Evolutionary conservation across 2,888 invertebrate genomes (phyloP), one percentile per base, ranked within the genome.

Genomic region (Branchipolynoe longqiensis): DNA sequence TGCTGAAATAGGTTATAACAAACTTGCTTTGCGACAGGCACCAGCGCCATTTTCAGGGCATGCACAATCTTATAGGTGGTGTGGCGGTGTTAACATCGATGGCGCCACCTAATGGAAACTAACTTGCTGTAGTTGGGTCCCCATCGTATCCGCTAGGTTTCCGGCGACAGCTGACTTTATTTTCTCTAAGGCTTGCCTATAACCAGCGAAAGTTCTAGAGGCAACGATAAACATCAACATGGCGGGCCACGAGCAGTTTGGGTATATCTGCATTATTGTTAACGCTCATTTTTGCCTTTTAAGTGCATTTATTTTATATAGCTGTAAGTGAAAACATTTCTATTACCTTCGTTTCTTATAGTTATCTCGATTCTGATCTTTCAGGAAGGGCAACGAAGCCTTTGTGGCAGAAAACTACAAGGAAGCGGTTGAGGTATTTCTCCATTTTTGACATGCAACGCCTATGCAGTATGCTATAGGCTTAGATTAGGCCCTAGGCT

Each of bases 351-450:
- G 8, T 12, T 14, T 62, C 14, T 31, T 31, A 25, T 31, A 62
- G 3, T 25, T 28, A 2, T n/a, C 62, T 58, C 31, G 62, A 14
- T 14, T 31, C 2, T 69, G 4, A 0, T 84, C 28, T 90, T 90
- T 86, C 90, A 91, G 92, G 78, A 89, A 90, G 87, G 92, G 90
- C 58, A 92, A 92, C 87, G 92, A 91, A 48, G 91, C 91, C 84
- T 92, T 91, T 87, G 91, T 92, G 59, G 90, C 90, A 54, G 92
- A 92, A 87, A 90, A 92, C 82, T 92, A 91, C 86, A 87, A 91
- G 84, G 91, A 89, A 86, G 91, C 92, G 6, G 78, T 91, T 18
- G 90, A 91, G 90, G 92, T 92, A 89, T 87, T 86, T 69, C 18
- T 12, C 48, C n/a, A n/a, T n/a, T n/a, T n/a, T n/a, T n/a, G n/a